phyloP scores from a whole-genome alignment of 2,113 vertebrate species.

The Xiphorhynchus elegans region DNA sequence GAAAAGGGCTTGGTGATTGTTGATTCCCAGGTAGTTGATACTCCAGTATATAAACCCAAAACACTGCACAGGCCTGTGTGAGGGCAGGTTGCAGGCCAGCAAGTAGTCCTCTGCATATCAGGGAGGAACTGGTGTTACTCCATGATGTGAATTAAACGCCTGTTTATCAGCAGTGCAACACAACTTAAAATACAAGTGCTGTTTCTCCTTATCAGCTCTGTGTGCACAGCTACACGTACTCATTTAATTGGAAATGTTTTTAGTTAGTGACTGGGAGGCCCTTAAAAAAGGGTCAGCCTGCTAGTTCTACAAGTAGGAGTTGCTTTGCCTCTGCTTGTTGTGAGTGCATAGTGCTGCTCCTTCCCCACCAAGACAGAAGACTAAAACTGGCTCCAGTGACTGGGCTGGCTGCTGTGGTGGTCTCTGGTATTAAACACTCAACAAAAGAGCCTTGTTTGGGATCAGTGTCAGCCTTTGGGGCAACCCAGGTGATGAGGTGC shows the following conservation, averaged over 20 bases:
- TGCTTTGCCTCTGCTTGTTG: background rate
- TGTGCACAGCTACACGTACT: background rate
- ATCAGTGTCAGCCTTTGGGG: background rate
- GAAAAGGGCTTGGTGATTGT: background rate
- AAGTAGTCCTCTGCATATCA: background rate
- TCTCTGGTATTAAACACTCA: background rate
- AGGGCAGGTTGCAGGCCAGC: background rate
- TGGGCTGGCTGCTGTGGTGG: background rate
- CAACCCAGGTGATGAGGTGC: background rate
- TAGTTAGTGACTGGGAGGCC: background rate
- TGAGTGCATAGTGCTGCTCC: background rate
- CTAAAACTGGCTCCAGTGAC: background rate
- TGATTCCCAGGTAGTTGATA: background rate
- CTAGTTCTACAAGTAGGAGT: background rate
- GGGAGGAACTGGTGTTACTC: background rate
- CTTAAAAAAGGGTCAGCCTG: background rate
- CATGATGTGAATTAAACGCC: background rate
- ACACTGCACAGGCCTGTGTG: background rate
- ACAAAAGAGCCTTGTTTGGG: background rate
- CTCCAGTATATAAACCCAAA: background rate
- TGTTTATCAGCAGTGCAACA: conserved; percentile 40
- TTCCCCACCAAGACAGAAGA: background rate
- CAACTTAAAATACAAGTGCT: background rate
- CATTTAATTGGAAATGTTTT: background rate
- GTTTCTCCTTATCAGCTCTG: background rate